Evolutionary conservation across 1,140 invertebrate species (phyloP).

Genomic region (Magallana angulata): DNA sequence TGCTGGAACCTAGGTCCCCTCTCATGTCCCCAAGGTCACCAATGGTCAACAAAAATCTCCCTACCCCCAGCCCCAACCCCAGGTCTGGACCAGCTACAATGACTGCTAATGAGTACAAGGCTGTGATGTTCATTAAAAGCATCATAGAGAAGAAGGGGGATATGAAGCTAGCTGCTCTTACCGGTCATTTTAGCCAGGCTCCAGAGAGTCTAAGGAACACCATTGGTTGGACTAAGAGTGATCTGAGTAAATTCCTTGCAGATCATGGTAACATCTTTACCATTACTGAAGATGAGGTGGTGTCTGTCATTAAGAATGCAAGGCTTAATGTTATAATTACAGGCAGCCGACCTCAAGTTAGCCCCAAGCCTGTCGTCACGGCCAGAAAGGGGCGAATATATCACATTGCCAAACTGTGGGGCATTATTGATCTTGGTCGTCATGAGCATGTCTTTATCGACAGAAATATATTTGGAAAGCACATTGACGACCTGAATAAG

Average conservation of each 20-base stretch:
- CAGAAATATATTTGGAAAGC: slow-evolving; percentile 77
- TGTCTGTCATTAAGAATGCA: slow-evolving; percentile 77
- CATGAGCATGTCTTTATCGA: slow-evolving; percentile 81
- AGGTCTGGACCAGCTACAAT: slow-evolving; percentile 77
- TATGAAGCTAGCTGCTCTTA: slow-evolving; percentile 75
- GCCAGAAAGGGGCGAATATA: slow-evolving; percentile 77
- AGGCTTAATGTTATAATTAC: slow-evolving; percentile 79
- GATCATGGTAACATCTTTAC: slow-evolving; percentile 77
- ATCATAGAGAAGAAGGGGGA: slow-evolving; percentile 79
- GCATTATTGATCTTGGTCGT: slow-evolving; percentile 79
- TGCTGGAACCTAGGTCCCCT: slow-evolving; percentile 58
- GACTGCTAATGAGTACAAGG: slow-evolving; percentile 80
- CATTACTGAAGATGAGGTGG: slow-evolving; percentile 74
- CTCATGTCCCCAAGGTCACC: slow-evolving; percentile 56
- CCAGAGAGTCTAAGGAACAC: slow-evolving; percentile 78
- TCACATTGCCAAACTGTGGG: slow-evolving; percentile 80
- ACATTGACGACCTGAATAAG: slow-evolving; percentile 78
- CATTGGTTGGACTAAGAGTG: slow-evolving; percentile 77
- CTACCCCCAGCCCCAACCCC: slow-evolving; percentile 57
- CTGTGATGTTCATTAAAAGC: slow-evolving; percentile 79
- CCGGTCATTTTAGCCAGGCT: slow-evolving; percentile 77
- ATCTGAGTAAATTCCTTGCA: slow-evolving; percentile 77
- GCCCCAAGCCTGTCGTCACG: slow-evolving; percentile 72
- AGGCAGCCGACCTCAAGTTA: slow-evolving; percentile 72
- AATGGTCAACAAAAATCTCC: slow-evolving; percentile 56